Evolutionary conservation across 2,888 invertebrate genomes (phyloP).

Genomic region (Hoplodrina blanda): DNA sequence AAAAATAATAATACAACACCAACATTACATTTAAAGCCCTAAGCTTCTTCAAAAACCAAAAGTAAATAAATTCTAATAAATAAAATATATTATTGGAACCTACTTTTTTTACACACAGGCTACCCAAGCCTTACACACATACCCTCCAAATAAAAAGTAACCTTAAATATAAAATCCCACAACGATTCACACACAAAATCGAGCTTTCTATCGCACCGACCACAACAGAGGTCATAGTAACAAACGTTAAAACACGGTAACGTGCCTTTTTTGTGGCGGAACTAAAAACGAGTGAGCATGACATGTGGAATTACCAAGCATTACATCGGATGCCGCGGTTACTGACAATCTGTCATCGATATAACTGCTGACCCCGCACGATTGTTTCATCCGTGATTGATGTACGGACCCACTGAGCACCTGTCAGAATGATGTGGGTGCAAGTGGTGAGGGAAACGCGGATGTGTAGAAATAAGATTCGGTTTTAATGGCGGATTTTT

Average conservation of each 20-base stretch:
- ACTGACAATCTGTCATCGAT: constrained; percentile 80
- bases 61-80: no score
- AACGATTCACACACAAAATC: constrained; percentile 19
- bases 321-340: constrained; percentile 67
- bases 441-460: constrained; percentile 59
- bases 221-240: constrained; percentile 50
- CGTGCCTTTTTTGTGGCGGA: constrained; percentile 41
- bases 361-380: constrained; percentile 73
- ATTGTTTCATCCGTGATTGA: constrained; percentile 79
- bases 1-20: no score
- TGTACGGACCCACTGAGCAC: constrained; percentile 74
- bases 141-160: neutral
- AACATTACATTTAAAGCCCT: no score
- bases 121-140: neutral
- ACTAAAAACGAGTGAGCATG: constrained; percentile 50
- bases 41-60: no score
- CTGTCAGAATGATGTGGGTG: constrained; percentile 67
- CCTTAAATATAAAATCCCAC: neutral
- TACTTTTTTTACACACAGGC: no score
- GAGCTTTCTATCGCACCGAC: constrained; percentile 32
- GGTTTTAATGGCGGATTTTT: neutral
- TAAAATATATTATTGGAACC: no score
- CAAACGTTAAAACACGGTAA: constrained; percentile 46
- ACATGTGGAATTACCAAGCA: constrained; percentile 66
- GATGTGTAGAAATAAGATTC: neutral